phyloP scores from a whole-genome alignment of 1,140 invertebrate species.

The Zaprionus kolodkinae region DNA sequence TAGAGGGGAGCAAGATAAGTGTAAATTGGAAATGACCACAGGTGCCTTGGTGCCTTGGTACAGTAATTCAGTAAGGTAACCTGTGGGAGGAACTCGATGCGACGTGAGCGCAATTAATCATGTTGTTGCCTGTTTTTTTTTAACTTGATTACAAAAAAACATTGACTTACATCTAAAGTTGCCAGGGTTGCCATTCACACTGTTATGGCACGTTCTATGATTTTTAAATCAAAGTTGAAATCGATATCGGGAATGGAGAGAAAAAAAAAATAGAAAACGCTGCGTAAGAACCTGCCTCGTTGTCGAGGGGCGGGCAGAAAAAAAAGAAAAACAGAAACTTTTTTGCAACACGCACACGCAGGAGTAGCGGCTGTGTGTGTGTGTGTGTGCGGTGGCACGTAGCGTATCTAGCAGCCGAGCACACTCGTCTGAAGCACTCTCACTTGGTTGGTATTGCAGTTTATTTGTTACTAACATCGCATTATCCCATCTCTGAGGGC shows the following conservation, averaged over 20 bases:
- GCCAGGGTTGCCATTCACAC: neutral
- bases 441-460: conserved; percentile 2
- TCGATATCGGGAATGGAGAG: neutral
- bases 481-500: neutral
- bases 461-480: conserved; percentile 5
- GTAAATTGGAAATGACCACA: neutral
- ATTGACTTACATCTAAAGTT: neutral
- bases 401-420: neutral
- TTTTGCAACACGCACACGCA: neutral
- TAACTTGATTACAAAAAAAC: neutral
- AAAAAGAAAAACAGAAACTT: neutral
- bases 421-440: neutral
- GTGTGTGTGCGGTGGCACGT: neutral
- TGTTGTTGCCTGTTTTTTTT: neutral
- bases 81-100: no score
- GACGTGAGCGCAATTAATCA: neutral
- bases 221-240: conserved; percentile 4
- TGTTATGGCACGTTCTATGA: conserved; percentile 3
- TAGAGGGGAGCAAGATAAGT: neutral
- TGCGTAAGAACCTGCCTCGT: no score
- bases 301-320: neutral
- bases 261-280: neutral
- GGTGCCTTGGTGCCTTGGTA: no score
- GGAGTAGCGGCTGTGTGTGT: no score
- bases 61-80: neutral